These are phyloP conservation scores for Lepidurus arcticus DNA, from an alignment of 1,140 invertebrate species.

Conservation along the genomic window DNA sequence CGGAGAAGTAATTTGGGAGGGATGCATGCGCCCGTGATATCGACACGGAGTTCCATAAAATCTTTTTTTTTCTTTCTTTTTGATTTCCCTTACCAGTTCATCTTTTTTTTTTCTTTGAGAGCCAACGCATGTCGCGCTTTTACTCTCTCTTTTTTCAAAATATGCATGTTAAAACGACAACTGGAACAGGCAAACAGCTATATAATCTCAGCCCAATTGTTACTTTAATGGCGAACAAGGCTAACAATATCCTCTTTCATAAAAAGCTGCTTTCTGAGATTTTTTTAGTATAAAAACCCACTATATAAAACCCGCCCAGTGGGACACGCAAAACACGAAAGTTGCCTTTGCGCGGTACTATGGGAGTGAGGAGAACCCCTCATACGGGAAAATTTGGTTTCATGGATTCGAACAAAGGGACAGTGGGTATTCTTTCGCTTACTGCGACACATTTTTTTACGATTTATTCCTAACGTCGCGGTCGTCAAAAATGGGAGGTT, in stretches of 20 bases:
- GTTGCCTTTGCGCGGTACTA: not conserved
- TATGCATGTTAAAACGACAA: not conserved
- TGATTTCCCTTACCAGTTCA: too few relatives aligned
- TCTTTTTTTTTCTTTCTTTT: not conserved
- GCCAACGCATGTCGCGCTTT: not conserved
- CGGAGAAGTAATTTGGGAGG: not conserved
- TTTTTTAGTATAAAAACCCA: not conserved
- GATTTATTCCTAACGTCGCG: conserved; percentile 5
- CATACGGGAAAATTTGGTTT: not conserved
- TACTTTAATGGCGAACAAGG: not conserved
- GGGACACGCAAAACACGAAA: not conserved
- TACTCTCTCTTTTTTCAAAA: not conserved
- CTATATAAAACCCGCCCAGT: not conserved
- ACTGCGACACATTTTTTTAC: not conserved
- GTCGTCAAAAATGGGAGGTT: not conserved
- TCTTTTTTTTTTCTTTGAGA: not conserved
- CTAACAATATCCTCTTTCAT: not conserved
- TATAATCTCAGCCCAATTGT: not conserved
- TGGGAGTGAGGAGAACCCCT: not conserved
- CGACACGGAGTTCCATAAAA: not conserved
- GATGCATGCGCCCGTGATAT: not conserved
- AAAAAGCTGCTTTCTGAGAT: not conserved
- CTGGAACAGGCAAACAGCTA: not conserved
- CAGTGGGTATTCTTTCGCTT: not conserved
- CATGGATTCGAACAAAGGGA: not conserved